Percentiles rank a stretch among this genome's conserved stretches.
Conservation (phyloP, 1,140 invertebrate genomes). For the Nasonia longicornis region DNA sequence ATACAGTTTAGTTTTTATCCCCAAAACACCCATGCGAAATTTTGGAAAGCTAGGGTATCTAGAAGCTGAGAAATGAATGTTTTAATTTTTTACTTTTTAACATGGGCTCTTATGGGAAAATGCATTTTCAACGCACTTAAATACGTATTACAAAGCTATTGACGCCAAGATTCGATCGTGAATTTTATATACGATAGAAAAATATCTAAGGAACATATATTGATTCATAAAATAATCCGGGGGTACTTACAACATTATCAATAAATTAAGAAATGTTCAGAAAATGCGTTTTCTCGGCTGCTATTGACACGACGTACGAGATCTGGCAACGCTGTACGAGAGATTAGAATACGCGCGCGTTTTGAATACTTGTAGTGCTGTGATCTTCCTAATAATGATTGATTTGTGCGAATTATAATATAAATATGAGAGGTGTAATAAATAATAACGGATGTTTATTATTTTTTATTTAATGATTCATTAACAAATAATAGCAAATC, state of each 20-base stretch:
- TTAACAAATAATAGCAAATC: not conserved
- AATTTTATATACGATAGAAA: slow-evolving; percentile 1
- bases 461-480: not conserved
- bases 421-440: not conserved
- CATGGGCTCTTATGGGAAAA: not conserved
- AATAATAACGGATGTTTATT: not conserved
- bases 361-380: not conserved
- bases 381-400: not conserved
- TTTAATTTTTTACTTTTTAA: not conserved
- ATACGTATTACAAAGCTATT: not conserved
- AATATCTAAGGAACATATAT: not conserved
- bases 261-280: not conserved
- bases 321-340: not conserved
- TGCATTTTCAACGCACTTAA: not conserved
- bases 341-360: not conserved
- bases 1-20: not conserved
- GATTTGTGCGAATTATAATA: not conserved
- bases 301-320: not conserved
- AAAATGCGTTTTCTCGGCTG: not conserved
- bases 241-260: slow-evolving; percentile 3
- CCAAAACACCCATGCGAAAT: not conserved
- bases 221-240: not conserved
- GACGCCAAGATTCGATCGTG: slow-evolving; percentile 57
- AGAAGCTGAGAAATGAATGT: not conserved
- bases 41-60: not conserved